Percentiles rank a stretch among this genome's conserved stretches.
These are phyloP conservation scores for Oreochromis niloticus DNA, from an alignment of 2,113 vertebrate genomes.

Conservation along the genomic window DNA sequence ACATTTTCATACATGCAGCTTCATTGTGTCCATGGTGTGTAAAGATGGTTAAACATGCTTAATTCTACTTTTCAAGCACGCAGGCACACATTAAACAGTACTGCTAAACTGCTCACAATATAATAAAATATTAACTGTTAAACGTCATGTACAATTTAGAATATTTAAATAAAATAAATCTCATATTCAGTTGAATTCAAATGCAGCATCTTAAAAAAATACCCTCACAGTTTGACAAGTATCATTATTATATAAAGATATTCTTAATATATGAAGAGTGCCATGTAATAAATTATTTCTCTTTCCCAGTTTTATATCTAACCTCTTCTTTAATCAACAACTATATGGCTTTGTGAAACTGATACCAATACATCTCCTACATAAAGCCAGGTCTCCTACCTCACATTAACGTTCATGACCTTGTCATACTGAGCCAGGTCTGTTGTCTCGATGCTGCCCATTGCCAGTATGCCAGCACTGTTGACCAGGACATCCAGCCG, in stretches of 20 bases:
- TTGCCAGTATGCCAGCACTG: conserved; percentile 74
- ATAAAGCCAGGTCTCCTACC: conserved; percentile 47
- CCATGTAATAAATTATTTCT: fast-evolving
- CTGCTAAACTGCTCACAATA: background rate
- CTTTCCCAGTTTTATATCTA: background rate
- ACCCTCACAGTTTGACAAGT: background rate
- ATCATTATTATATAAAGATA: background rate
- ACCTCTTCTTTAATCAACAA: background rate
- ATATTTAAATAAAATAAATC: background rate
- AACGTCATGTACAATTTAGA: fast-evolving
- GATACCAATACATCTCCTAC: background rate
- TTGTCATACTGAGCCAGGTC: conserved; percentile 74
- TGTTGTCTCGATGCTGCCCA: conserved; percentile 75
- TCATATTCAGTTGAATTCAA: background rate
- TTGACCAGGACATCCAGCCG: conserved; percentile 76
- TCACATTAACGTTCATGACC: conserved; percentile 77
- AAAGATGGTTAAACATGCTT: background rate
- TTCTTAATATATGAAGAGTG: background rate
- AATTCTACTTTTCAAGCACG: background rate
- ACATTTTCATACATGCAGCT: background rate
- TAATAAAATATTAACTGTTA: background rate
- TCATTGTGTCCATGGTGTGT: background rate
- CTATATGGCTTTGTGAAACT: background rate
- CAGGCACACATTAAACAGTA: background rate
- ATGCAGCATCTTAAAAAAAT: background rate